phyloP scores from a whole-genome alignment of 2,797 vertebrate genomes.

The Lithobates pipiens region DNA sequence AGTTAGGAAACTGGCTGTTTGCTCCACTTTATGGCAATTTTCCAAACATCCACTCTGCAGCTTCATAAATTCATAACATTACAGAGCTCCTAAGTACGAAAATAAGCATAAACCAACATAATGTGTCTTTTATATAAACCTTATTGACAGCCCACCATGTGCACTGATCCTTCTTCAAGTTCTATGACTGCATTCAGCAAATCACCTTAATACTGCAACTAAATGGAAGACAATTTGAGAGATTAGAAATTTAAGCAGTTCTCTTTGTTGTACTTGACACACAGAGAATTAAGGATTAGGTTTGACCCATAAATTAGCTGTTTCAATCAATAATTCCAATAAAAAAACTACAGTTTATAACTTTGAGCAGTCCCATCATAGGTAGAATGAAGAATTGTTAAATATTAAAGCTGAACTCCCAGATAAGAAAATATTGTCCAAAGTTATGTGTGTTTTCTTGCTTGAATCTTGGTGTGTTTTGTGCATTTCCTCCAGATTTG shows the following conservation, averaged over 20 bases:
- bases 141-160: background rate
- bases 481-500: too few relatives aligned
- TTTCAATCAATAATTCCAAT: too few relatives aligned
- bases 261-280: background rate
- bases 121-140: conserved; percentile 1
- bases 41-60: conserved; percentile 16
- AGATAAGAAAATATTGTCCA: too few relatives aligned
- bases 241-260: background rate
- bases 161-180: background rate
- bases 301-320: too few relatives aligned
- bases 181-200: background rate
- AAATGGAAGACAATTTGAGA: background rate
- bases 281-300: too few relatives aligned
- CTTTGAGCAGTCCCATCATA: too few relatives aligned
- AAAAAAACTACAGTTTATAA: too few relatives aligned
- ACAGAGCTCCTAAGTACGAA: background rate
- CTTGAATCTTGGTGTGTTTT: too few relatives aligned
- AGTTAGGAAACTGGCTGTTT: background rate
- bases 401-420: too few relatives aligned
- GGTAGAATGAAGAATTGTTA: too few relatives aligned
- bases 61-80: background rate
- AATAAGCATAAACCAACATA: conserved; percentile 6
- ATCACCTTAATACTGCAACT: background rate
- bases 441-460: too few relatives aligned
- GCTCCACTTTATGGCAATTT: background rate